Evolutionary conservation across 2,113 vertebrate species (phyloP), one percentile per base, ranked within the genome.

Genomic region (Spilogale gracilis): DNA sequence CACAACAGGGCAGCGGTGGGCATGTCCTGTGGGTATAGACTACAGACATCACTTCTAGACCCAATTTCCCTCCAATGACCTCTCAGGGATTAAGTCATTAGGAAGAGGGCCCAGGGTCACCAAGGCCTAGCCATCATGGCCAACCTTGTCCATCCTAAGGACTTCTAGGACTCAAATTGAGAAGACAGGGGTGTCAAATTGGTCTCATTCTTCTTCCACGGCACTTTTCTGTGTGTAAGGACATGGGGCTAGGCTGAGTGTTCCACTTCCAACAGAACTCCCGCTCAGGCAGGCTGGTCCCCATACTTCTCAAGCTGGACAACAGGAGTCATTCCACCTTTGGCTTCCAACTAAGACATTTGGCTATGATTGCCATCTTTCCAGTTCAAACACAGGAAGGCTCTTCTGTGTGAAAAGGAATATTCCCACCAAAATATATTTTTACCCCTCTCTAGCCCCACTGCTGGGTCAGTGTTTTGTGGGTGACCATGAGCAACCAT

Each of bases 231-330:
- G 12, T 18, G 12, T 8, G 17, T 14, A 21, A 87, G 48, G 45
- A n/a, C 21, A 50, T 45, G 27, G 54, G 16, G 38, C 32, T 84
- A 43, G 61, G 27, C 56, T 63, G 52, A 67, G 5, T 32, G 32
- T 56, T 92, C 65, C 17, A 30, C 11, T 81, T 50, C 21, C 30
- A 61, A 45, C 1, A 6, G 23, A 71, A 13, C 7, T 30, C 14
- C 38, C 38, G 30, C 27, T 18, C 30, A 2, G 13, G 20, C 52
- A 7, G 23, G 69, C 76, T 95, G 56, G 56, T 43, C 93, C 80
- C 80, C 94, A 61, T 78, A 88, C 87, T 94, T 96, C 93, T 97
- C 88, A 89, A 58, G 50, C 58, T 94, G 56, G 52, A 78, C 93
- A 38, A 90, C 65, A 96, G 91, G 94, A 81, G 87, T 94, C 88